Evolutionary conservation across 1,140 invertebrate genomes (phyloP).

Genomic region (roundworm (Caenorhabditis elegans)): WBcel235 BX284605.5:12529001-12529500

Average conservation of each 20-base stretch:
- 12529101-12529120: neutral
- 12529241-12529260: neutral
- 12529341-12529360: neutral
- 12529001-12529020: constrained; percentile 15
- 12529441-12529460: too few relatives aligned
- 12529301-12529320: neutral
- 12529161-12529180: constrained; percentile 19
- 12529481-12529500: too few relatives aligned
- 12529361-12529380: neutral
- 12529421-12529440: too few relatives aligned
- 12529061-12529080: neutral
- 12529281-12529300: neutral
- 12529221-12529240: neutral
- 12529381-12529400: neutral
- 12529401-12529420: neutral
- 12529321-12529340: neutral
- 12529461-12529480: too few relatives aligned
- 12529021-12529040: neutral
- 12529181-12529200: constrained; percentile 27
- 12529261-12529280: neutral
- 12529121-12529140: constrained; percentile 23
- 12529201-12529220: neutral
- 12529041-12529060: neutral
- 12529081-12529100: neutral
- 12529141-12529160: constrained; percentile 15